Conservation (phyloP, 2,888 invertebrate genomes). For the Caenorhabditis sp. region DNA sequence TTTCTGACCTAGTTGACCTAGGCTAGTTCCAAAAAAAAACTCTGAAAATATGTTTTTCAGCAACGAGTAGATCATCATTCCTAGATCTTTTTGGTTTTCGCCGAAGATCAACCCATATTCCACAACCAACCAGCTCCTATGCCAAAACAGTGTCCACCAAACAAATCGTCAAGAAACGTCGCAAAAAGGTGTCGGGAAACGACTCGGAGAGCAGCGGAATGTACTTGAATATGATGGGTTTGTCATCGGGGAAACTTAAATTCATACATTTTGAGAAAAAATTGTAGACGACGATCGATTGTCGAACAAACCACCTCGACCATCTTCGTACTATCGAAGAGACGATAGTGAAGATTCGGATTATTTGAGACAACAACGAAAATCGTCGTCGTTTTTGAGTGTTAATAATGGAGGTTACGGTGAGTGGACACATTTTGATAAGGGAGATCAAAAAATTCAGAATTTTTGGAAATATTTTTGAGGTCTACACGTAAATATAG, state of each 20-base stretch:
- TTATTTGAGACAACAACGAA: slow-evolving; percentile 36
- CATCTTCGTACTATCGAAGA: slow-evolving; percentile 46
- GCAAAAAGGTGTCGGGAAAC: slow-evolving; percentile 36
- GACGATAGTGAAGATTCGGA: slow-evolving; percentile 53
- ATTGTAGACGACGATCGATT: slow-evolving; percentile 29
- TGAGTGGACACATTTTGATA: background rate
- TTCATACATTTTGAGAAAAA: background rate
- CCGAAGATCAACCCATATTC: slow-evolving; percentile 33
- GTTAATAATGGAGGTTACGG: slow-evolving; percentile 11
- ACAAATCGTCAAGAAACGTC: slow-evolving; percentile 29
- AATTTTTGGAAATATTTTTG: too few species aligned
- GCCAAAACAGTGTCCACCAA: slow-evolving; percentile 22
- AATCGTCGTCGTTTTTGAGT: slow-evolving; percentile 41
- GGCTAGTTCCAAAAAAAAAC: too few species aligned
- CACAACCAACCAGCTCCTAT: slow-evolving; percentile 24
- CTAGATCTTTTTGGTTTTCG: slow-evolving; percentile 61
- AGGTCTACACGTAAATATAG: too few species aligned
- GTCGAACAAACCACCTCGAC: slow-evolving; percentile 40
- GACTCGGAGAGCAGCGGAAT: slow-evolving; percentile 40
- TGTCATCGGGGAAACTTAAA: background rate
- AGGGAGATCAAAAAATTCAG: too few species aligned
- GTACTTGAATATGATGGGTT: slow-evolving; percentile 17
- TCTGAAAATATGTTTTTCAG: slow-evolving; percentile 53
- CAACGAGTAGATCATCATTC: slow-evolving; percentile 63
- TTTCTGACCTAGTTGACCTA: too few species aligned